phyloP scores from a whole-genome alignment of 2,113 vertebrate species.

The Athene noctua region DNA sequence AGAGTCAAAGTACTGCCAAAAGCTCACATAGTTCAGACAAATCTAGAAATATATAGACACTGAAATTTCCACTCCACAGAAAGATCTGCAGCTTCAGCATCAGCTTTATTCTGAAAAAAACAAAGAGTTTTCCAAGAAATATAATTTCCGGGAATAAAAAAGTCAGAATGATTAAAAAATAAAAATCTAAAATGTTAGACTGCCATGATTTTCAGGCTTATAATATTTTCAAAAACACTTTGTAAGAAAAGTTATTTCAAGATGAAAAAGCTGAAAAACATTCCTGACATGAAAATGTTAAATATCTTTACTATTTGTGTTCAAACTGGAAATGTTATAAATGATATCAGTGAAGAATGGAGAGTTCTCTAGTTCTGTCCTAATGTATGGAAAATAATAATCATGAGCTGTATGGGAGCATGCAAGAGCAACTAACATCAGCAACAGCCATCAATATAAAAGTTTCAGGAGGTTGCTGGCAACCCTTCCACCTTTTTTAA shows the following conservation, averaged over 20 bases:
- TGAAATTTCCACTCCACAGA: not conserved
- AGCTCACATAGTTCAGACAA: not conserved
- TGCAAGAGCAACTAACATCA: not conserved
- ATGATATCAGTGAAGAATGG: rapidly evolving
- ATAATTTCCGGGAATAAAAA: not conserved
- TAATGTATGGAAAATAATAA: not conserved
- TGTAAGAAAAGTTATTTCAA: not conserved
- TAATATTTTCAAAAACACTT: not conserved
- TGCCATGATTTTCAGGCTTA: not conserved
- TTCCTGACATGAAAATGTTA: not conserved
- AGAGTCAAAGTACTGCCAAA: not conserved
- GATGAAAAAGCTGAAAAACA: not conserved
- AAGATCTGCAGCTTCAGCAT: not conserved
- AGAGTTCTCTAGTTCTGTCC: not conserved
- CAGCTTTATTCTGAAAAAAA: not conserved
- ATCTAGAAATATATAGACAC: not conserved
- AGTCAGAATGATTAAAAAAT: not conserved
- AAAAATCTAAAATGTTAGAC: not conserved
- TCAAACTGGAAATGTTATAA: not conserved
- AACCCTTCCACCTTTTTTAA: not conserved
- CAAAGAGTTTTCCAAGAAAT: not conserved
- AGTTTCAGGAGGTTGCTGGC: not conserved
- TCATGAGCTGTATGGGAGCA: not conserved
- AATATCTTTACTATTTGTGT: not conserved
- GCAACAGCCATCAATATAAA: not conserved